Evolutionary conservation across 2,113 vertebrate genomes (phyloP), one percentile per base, ranked within the genome.

Genomic region (Centropus bengalensis): DNA sequence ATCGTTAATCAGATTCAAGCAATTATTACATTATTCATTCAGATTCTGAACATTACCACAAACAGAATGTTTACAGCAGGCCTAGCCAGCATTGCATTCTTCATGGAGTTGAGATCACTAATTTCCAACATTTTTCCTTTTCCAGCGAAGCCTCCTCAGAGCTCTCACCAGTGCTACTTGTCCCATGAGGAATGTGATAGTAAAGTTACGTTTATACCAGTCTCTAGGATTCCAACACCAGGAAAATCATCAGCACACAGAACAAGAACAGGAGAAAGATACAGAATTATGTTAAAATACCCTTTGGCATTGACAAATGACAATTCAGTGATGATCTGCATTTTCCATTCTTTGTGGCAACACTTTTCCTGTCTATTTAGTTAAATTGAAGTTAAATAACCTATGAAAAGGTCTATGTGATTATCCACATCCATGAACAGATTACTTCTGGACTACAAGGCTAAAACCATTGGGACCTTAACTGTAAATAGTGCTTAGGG

Each of bases 141-240:
- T 98, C 73, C 76, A 55, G 1, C 89, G 86, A 40, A 99, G 90
- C 54, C 82, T 97, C 91, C 44, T 98, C 98, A 99, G 98, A 45
- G 97, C 66, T 95, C 95, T 98, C 56, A 66, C 91, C 78, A 99
- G 75, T 52, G 97, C 96, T 75, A 99, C 99, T 95, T 95, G 98
- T 70, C 98, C 99, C 99, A 99, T 99, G 77, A 99, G 97, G 79
- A 99, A 96, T 6, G 99, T 99, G 97, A 99, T 99, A 93, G 97
- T 97, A 94, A 99, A 98, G 94, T 99, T 99, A 27, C 95, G 98
- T 92, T 94, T 97, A 97, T 99, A 99, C 99, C 99, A 99, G 70
- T 99, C 99, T 96, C 99, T 98, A 66, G 88, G 14, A 91, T 96
- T 93, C 63, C 82, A 94, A 88, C 86, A 64, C 26, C 92, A 93